phyloP scores from a whole-genome alignment of 2,113 vertebrate genomes.

The Syngnathus typhle region DNA sequence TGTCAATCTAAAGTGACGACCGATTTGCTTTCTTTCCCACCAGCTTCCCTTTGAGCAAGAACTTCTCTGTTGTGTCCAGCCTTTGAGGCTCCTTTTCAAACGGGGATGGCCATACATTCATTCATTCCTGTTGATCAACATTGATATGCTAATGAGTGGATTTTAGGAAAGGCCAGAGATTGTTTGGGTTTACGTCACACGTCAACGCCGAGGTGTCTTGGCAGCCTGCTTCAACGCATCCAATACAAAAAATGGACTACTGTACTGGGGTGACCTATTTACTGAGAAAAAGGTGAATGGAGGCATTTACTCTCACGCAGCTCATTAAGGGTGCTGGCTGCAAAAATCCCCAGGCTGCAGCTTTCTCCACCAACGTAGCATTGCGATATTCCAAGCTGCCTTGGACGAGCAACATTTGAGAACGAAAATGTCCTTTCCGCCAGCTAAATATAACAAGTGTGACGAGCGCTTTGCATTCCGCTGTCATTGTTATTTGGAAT shows the following conservation, averaged over 20 bases:
- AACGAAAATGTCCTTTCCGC: slow-evolving; percentile 9
- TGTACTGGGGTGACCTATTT: neutral
- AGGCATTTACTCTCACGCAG: slow-evolving; percentile 7
- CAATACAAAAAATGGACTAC: slow-evolving; percentile 14
- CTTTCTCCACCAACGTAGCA: slow-evolving; percentile 42
- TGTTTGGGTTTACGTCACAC: slow-evolving; percentile 53
- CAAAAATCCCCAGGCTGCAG: slow-evolving; percentile 29
- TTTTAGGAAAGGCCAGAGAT: slow-evolving; percentile 35
- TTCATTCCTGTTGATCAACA: slow-evolving; percentile 46
- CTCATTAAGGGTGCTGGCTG: slow-evolving; percentile 33
- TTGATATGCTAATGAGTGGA: slow-evolving; percentile 61
- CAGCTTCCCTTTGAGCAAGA: slow-evolving; percentile 33
- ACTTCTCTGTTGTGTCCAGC: slow-evolving; percentile 48
- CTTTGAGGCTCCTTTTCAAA: slow-evolving; percentile 12
- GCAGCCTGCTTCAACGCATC: slow-evolving; percentile 23
- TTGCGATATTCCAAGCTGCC: slow-evolving; percentile 25
- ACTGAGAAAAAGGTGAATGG: slow-evolving; percentile 4
- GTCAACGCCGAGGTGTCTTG: slow-evolving; percentile 48
- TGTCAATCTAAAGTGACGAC: slow-evolving; percentile 25
- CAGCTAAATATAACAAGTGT: slow-evolving; percentile 29
- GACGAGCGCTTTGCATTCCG: slow-evolving; percentile 41
- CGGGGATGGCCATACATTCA: slow-evolving; percentile 56
- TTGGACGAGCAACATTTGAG: slow-evolving; percentile 38
- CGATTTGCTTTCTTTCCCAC: slow-evolving; percentile 48
- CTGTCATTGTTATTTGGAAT: slow-evolving; percentile 12